Evolutionary conservation across 2,797 vertebrate genomes (phyloP).

Genomic region (Malacoraja senta): DNA sequence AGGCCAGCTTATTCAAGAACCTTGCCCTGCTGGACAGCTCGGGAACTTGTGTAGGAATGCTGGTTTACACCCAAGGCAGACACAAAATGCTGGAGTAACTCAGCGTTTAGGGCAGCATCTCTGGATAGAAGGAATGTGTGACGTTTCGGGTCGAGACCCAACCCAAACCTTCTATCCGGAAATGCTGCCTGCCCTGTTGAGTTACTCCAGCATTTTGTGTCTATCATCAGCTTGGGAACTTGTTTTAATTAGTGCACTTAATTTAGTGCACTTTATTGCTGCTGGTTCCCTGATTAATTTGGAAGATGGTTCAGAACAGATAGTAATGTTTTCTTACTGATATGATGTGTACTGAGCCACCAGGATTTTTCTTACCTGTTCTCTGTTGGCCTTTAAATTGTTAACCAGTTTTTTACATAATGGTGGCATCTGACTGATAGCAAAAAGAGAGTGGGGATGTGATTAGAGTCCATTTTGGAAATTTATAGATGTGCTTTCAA

Average conservation of each 20-base stretch:
- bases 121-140: no score
- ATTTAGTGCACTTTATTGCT: not conserved
- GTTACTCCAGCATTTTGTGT: no score
- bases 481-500: not conserved
- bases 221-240: not conserved
- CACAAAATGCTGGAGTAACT: no score
- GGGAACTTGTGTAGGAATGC: not conserved
- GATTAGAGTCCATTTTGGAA: not conserved
- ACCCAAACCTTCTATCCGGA: no score
- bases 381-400: not conserved
- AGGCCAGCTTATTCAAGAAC: not conserved
- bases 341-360: not conserved
- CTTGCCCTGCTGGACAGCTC: not conserved
- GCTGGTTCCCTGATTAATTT: not conserved
- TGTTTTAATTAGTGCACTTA: not conserved
- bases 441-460: not conserved
- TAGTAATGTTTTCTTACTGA: not conserved
- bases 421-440: not conserved
- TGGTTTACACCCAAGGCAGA: no score
- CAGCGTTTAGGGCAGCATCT: no score
- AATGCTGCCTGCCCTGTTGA: no score
- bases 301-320: not conserved
- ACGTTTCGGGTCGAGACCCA: no score
- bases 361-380: no score
- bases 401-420: not conserved